Evolutionary conservation across 1,140 invertebrate genomes (phyloP).

Genomic region (Drosophila tropicalis): DNA sequence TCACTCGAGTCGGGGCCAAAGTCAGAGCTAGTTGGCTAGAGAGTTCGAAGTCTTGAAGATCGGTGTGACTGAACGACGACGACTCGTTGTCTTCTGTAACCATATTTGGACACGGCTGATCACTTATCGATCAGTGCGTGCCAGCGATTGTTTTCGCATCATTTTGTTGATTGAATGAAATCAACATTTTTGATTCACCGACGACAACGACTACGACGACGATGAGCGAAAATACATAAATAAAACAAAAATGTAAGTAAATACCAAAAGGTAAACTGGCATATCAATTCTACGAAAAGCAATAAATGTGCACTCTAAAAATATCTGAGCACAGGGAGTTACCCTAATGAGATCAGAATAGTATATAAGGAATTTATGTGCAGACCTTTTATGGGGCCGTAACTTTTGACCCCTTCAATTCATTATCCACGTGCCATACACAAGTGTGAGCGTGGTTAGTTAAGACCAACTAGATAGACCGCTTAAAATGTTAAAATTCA

Average conservation of each 20-base stretch:
- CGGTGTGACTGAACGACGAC: conserved; percentile 20
- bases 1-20: neutral
- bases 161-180: conserved; percentile 31
- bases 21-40: neutral
- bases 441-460: neutral
- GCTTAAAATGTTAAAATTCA: conserved; percentile 11
- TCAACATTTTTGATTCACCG: conserved; percentile 25
- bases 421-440: conserved; percentile 13
- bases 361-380: neutral
- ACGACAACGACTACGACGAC: neutral
- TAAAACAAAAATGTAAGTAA: conserved; percentile 5
- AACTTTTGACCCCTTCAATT: conserved; percentile 14
- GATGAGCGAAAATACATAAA: conserved; percentile 4
- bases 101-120: conserved; percentile 22
- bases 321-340: neutral
- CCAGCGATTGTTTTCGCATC: conserved; percentile 25
- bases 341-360: neutral
- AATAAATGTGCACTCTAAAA: conserved; percentile 18
- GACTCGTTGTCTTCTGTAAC: conserved; percentile 11
- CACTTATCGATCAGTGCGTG: conserved; percentile 24
- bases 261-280: neutral
- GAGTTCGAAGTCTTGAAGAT: conserved; percentile 4
- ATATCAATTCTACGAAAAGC: conserved; percentile 1
- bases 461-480: too few relatives aligned
- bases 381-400: neutral